Base-by-base conservation (phyloP, 2,797 vertebrate genomes). In the Rhinophrynus dorsalis region DNA sequence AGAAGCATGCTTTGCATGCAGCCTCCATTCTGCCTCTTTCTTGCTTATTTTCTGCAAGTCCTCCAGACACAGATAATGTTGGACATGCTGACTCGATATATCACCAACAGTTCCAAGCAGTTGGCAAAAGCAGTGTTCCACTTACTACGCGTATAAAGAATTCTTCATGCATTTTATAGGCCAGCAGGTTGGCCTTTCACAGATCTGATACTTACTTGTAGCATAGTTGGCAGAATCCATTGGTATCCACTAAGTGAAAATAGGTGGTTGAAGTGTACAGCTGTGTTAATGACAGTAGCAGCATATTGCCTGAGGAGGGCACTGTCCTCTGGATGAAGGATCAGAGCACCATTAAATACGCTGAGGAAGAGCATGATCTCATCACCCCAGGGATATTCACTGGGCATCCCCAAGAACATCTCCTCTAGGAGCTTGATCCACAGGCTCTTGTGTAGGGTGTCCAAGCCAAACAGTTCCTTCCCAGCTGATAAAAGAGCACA, bases 291-390 rank as follows among this genome's bases (percentile, higher is more conserved):
- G 77, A 96, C 95, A 0, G 97, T 98, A 54, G 97, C 97, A 0
- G 96, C 93, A 0, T 99, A 99, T 82, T 99, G 97, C 86, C 96
- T 88, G 77, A 99, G 86, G 78, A 99, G 87, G 80, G 97, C 87
- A 35, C 96, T 98, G 88, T 99, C 97, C 82, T 99, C 97, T 0
- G 97, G 96, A 80, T 99, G 97, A 27, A 99, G 90, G 74, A 99
- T 93, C 77, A 99, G 84, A 1, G 96, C 97, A 2, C 97, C 97
- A 0, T 99, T 99, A 75, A 99, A 98, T 13, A 99, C 96, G 0
- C 96, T 98, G 68, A 99, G 90, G 82, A 99, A 99, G 10, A 99
- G 92, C 97, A 99, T 99, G 84, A 99, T 99, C 84, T 99, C 97
- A 18, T 99, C 96, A 0, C 96, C 97, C 97, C 97, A 99, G 0